Conservation (phyloP, 2,113 vertebrate species). For the Ptychochromis oligacanthus region DNA sequence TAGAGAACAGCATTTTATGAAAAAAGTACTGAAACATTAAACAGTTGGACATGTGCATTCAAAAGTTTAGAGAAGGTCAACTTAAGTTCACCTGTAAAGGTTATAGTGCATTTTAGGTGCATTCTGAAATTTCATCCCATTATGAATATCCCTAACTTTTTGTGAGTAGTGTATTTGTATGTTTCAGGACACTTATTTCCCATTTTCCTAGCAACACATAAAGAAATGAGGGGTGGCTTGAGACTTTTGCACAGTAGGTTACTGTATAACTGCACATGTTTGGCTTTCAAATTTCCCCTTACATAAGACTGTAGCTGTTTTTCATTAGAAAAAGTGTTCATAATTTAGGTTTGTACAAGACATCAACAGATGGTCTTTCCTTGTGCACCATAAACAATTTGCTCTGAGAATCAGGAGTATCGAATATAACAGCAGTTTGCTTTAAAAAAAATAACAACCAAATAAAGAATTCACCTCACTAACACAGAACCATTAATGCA, state of each 20-base stretch:
- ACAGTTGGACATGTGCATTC: no score
- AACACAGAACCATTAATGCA: background rate
- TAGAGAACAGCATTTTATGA: no score
- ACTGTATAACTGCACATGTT: background rate
- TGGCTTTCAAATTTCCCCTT: background rate
- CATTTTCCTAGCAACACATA: background rate
- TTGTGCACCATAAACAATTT: background rate
- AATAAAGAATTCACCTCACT: background rate
- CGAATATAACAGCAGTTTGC: background rate
- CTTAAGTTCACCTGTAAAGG: no score
- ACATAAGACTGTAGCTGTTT: background rate
- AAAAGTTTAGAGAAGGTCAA: no score
- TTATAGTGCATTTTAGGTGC: no score
- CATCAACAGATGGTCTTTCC: background rate
- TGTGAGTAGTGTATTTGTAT: no score
- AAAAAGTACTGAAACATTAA: no score
- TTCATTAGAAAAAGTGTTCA: background rate
- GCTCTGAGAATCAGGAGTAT: background rate
- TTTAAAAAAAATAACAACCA: background rate
- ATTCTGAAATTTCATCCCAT: no score
- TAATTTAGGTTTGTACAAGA: constrained; percentile 5
- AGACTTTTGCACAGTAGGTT: background rate
- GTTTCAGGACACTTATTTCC: no score
- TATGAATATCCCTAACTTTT: no score
- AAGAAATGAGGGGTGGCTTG: background rate